Conservation (phyloP, 2,888 invertebrate species). For the Brassicogethes aeneus region DNA sequence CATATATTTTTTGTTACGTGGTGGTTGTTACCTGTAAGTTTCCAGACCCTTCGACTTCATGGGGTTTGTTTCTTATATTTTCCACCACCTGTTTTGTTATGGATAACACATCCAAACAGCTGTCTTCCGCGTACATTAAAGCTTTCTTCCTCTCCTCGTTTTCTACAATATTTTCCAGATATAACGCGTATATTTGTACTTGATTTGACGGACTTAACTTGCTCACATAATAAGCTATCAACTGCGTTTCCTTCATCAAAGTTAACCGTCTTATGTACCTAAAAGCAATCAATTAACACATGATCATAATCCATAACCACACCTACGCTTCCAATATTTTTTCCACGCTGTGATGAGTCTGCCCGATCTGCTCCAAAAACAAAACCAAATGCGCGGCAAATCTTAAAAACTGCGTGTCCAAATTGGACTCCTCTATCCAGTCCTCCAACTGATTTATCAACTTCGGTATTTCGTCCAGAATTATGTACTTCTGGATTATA, state of each 20-base stretch:
- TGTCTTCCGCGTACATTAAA: conserved; percentile 60
- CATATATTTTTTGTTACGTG: too few relatives aligned
- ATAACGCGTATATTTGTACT: conserved; percentile 55
- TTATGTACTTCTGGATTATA: conserved; percentile 74
- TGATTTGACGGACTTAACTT: conserved; percentile 58
- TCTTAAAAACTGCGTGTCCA: conserved; percentile 54
- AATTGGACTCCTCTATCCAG: conserved; percentile 49
- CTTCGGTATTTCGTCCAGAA: conserved; percentile 69
- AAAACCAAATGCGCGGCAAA: conserved; percentile 81
- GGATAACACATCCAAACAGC: conserved; percentile 72
- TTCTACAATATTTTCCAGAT: conserved; percentile 58
- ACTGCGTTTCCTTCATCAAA: conserved; percentile 60
- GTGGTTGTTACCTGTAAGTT: conserved; percentile 36
- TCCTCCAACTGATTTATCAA: conserved; percentile 62
- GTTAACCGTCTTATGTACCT: conserved; percentile 63
- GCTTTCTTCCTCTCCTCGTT: conserved; percentile 57
- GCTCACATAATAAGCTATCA: conserved; percentile 80
- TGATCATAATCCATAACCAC: not conserved
- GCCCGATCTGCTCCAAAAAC: conserved; percentile 72
- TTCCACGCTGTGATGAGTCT: conserved; percentile 61
- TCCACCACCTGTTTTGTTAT: conserved; percentile 82
- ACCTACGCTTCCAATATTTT: conserved; percentile 64
- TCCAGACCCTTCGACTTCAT: conserved; percentile 27
- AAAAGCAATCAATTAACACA: not conserved
- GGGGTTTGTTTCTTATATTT: conserved; percentile 49